Evolutionary conservation across 1,140 invertebrate species (phyloP).

Genomic region (Drosophila sproati): DNA sequence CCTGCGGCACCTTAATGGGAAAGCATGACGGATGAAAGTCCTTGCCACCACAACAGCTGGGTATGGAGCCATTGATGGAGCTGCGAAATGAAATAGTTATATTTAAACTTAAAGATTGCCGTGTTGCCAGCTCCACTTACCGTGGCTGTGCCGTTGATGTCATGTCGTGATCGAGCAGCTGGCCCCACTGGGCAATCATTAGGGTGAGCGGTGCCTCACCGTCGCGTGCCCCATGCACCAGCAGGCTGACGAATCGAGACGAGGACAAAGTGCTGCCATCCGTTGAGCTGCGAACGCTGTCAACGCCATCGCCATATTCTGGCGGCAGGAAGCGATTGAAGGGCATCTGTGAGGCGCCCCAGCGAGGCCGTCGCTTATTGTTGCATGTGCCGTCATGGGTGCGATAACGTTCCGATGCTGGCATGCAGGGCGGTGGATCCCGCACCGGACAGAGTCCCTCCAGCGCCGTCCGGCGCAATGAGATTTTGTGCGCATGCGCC

Average conservation of each 20-base stretch:
- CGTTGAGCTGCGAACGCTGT: slow-evolving; percentile 86
- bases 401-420: slow-evolving; percentile 87
- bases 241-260: slow-evolving; percentile 86
- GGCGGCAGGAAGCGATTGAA: slow-evolving; percentile 93
- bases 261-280: slow-evolving; percentile 88
- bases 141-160: slow-evolving; percentile 88
- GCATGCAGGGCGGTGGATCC: slow-evolving; percentile 79
- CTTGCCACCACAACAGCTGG: slow-evolving; percentile 90
- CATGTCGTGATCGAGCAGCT: slow-evolving; percentile 93
- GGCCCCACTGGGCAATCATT: slow-evolving; percentile 93
- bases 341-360: slow-evolving; percentile 93
- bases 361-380: slow-evolving; percentile 90
- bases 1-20: slow-evolving; percentile 89
- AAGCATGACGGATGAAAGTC: slow-evolving; percentile 93
- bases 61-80: slow-evolving; percentile 92
- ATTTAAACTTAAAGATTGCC: background rate
- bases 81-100: slow-evolving; percentile 66
- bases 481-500: slow-evolving; percentile 75
- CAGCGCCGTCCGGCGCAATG: slow-evolving; percentile 74
- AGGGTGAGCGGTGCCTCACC: slow-evolving; percentile 88
- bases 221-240: slow-evolving; percentile 88
- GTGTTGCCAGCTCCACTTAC: slow-evolving; percentile 36
- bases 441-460: slow-evolving; percentile 80
- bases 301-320: slow-evolving; percentile 92
- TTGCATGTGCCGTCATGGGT: slow-evolving; percentile 95